Conservation (phyloP, 2,888 invertebrate genomes). For the Eledone cirrhosa region DNA sequence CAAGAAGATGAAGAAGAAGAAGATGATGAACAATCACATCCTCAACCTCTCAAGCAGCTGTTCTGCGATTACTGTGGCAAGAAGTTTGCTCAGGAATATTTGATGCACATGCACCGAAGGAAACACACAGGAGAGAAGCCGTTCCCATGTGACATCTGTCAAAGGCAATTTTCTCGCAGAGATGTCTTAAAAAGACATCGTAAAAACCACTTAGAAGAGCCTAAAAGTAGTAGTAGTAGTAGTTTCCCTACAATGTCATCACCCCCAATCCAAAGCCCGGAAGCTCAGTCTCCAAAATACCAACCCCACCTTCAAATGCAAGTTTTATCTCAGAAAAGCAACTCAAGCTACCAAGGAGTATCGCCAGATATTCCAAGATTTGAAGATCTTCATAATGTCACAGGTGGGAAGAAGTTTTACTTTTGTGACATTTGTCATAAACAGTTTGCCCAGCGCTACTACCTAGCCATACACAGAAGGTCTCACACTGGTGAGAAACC, state of each 20-base stretch:
- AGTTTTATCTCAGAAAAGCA: too few relatives aligned
- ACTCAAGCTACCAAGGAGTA: neutral
- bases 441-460: constrained; percentile 16
- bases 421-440: constrained; percentile 9
- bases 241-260: neutral
- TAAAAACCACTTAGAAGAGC: neutral
- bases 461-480: neutral
- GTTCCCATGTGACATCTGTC: neutral
- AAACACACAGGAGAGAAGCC: constrained; percentile 1
- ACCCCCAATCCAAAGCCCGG: neutral
- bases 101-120: constrained; percentile 22
- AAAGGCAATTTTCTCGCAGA: neutral
- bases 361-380: constrained; percentile 1
- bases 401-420: neutral
- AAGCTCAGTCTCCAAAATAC: neutral
- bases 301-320: constrained; percentile 3
- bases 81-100: constrained; percentile 18
- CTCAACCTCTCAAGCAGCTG: constrained; percentile 18
- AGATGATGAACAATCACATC: neutral
- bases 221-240: neutral
- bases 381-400: constrained; percentile 20
- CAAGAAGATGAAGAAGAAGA: neutral
- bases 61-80: constrained; percentile 22
- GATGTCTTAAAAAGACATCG: constrained; percentile 24
- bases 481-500: constrained; percentile 24